Evolutionary conservation across 2,797 vertebrate species (phyloP), one percentile per base, ranked within the genome.

Genomic region (Octomys mimax): DNA sequence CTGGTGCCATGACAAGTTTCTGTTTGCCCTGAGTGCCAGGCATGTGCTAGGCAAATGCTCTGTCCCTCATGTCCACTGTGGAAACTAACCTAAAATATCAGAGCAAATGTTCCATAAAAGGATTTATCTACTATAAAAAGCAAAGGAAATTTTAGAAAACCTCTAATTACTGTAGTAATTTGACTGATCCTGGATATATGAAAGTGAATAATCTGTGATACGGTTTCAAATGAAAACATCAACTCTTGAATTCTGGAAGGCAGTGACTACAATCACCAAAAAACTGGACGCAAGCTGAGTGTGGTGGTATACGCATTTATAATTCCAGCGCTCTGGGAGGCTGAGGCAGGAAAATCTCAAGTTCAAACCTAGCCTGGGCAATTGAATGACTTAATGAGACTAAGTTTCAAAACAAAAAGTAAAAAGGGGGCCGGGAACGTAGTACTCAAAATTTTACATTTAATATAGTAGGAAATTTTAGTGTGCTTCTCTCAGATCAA

Each of bases 401-500:
- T 14, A 13, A 49, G 73, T 77, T 46, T 31, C 73, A 77, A 49
- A 31, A 77, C 14, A 75, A 75, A 49, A 75, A 46, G 28, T 14
- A 1, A 26, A 28, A 46, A 77, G 49, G 28, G 24, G 42, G 42
- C 26, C 31, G 26, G 42, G 26, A 39, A 49, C 18, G 42, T 49
- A 49, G 42, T 31, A 31, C 42, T 49, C 42, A 49, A 31, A 77
- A 77, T 46, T 81, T 80, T 83, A 88, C 68, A 83, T 78, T 64
- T 52, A 71, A 91, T 86, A 71, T 42, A 89, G 52, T 91, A 16
- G 75, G 14, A 93, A 49, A 91, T 89, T 90, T 81, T 71, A 91
- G 18, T 57, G 71, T 81, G 18, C 49, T 86, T 95, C 21, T 87
- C 73, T 91, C 19, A 78, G 75, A 78, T 86, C 66, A 89, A 97